Conservation (phyloP, 2,888 invertebrate genomes). For the Caenorhabditis sp. region DNA sequence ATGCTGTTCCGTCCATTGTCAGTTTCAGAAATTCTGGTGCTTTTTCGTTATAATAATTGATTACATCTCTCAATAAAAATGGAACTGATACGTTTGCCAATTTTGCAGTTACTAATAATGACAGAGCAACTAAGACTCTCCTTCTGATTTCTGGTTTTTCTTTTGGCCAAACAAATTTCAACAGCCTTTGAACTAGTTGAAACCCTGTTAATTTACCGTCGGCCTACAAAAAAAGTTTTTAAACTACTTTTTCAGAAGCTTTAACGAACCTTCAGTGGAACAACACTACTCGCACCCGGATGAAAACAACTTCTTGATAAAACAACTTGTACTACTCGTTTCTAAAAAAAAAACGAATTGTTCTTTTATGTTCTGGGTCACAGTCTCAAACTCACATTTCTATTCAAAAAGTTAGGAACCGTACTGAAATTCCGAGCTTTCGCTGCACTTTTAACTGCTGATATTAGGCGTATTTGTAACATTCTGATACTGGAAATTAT, state of each 20-base stretch:
- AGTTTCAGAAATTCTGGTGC: slow-evolving; percentile 62
- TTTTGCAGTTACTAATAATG: slow-evolving; percentile 74
- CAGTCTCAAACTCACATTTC: neutral
- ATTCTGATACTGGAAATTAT: neutral
- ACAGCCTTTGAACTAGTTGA: slow-evolving; percentile 51
- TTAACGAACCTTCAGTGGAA: neutral
- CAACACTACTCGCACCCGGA: neutral
- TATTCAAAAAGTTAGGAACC: neutral
- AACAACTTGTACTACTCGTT: neutral
- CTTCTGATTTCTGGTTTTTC: slow-evolving; percentile 81
- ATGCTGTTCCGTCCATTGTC: slow-evolving; percentile 49
- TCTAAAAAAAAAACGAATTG: neutral
- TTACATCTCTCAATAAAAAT: slow-evolving; percentile 90
- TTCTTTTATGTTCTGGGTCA: too few relatives aligned
- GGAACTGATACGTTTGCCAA: slow-evolving; percentile 90
- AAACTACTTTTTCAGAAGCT: neutral
- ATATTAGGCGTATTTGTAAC: neutral
- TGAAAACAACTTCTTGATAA: neutral
- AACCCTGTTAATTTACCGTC: slow-evolving; percentile 46
- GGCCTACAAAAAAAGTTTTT: slow-evolving; percentile 26
- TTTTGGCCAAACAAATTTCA: slow-evolving; percentile 74
- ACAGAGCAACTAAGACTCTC: slow-evolving; percentile 83
- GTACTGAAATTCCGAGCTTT: neutral
- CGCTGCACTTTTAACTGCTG: neutral
- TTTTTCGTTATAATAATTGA: slow-evolving; percentile 83